phyloP scores from a whole-genome alignment of 2,888 invertebrate genomes.

The Temnothorax ravouxi region DNA sequence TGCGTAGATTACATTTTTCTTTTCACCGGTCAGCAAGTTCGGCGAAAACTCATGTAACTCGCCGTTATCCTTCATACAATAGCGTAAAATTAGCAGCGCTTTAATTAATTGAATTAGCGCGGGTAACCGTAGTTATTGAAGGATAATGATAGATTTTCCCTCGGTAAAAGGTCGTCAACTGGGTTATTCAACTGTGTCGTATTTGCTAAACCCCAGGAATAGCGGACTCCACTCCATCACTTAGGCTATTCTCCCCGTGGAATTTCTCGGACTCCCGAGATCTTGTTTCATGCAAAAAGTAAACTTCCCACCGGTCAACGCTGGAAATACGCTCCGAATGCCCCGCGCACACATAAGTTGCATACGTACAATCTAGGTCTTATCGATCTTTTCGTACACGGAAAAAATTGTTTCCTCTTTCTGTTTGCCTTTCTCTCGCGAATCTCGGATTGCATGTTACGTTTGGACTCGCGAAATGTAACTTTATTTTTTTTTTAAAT shows the following conservation, averaged over 20 bases:
- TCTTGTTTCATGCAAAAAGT: constrained; percentile 62
- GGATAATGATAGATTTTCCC: constrained; percentile 74
- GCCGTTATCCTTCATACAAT: constrained; percentile 24
- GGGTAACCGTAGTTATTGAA: constrained; percentile 63
- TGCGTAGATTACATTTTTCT: neutral
- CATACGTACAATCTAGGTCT: constrained; percentile 38
- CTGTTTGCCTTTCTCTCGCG: neutral
- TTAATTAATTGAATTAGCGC: constrained; percentile 60
- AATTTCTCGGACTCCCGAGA: constrained; percentile 71
- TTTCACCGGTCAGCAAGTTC: neutral
- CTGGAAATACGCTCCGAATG: constrained; percentile 55
- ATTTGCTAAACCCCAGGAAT: constrained; percentile 61
- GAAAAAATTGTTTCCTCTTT: constrained; percentile 53
- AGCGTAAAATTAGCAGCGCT: constrained; percentile 27
- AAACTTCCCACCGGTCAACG: constrained; percentile 50
- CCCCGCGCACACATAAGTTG: constrained; percentile 13
- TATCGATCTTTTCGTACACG: constrained; percentile 61
- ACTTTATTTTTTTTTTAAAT: neutral
- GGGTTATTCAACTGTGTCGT: constrained; percentile 58
- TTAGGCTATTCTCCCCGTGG: constrained; percentile 80
- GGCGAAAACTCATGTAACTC: constrained; percentile 16
- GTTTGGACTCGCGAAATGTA: neutral
- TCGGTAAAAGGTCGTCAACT: constrained; percentile 53
- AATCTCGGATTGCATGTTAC: constrained; percentile 19
- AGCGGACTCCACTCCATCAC: constrained; percentile 81